Conservation (phyloP, 2,888 invertebrate genomes). For the Troglohyphantes excavatus region DNA sequence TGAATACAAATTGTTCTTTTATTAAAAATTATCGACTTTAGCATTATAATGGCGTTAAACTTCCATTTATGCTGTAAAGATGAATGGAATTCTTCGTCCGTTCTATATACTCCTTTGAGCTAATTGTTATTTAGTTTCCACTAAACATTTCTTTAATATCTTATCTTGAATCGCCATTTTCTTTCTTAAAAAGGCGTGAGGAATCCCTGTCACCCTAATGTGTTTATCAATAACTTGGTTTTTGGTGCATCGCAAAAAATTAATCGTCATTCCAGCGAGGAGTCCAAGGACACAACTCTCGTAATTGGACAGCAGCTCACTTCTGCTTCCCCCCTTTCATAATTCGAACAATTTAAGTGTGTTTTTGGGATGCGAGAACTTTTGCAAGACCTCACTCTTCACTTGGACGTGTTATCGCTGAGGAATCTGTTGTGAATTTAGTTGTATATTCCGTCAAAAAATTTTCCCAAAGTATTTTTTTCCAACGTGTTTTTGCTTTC, state of each 20-base stretch:
- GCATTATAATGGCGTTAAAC: too few species aligned
- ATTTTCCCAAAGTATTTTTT: not conserved
- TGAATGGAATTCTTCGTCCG: too few species aligned
- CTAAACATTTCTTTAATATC: not conserved
- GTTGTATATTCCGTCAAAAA: not conserved
- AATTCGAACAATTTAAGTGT: not conserved
- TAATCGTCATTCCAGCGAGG: slow-evolving; percentile 7
- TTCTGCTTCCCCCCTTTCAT: not conserved
- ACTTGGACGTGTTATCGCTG: too few species aligned
- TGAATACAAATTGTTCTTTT: too few species aligned
- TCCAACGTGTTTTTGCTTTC: too few species aligned
- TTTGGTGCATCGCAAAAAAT: slow-evolving; percentile 3
- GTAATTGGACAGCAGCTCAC: slow-evolving; percentile 4
- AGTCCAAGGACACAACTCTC: slow-evolving; percentile 15
- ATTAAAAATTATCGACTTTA: too few species aligned
- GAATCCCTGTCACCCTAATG: not conserved
- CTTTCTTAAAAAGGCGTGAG: not conserved
- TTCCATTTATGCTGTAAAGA: too few species aligned
- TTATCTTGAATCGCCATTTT: not conserved
- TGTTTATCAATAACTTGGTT: not conserved
- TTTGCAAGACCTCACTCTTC: too few species aligned
- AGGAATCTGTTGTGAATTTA: not conserved
- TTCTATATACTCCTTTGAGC: too few species aligned
- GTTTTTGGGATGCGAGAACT: not conserved
- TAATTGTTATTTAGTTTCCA: not conserved